Base-by-base conservation (phyloP, 2,113 vertebrate species). In the Amazona vittata region DNA sequence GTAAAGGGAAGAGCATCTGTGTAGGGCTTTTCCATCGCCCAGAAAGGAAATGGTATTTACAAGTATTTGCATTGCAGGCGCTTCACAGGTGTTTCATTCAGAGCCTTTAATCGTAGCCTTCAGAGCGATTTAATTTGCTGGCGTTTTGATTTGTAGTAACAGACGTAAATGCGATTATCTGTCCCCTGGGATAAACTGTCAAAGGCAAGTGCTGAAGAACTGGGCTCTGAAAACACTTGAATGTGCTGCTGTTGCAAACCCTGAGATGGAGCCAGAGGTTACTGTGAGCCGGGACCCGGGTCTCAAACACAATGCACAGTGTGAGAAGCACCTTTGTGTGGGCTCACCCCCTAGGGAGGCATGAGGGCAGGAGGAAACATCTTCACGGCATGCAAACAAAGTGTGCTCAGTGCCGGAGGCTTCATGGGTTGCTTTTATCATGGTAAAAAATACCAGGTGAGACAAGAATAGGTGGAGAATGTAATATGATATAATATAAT, bases 361-460 rank as follows among this genome's bases (percentile, higher is more conserved):
- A 0, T 1, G 1, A 39, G 64, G 59, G 29, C 24, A 19, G 46
- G 43, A 78, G 83, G 62, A 39, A 60, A 39, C 55, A 11, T 37
- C 52, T 24, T 5, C 43, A 7, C 0, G 7, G 46, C 0, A 0
- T 4, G 62, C 65, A 17, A 2, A 15, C n/a, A 11, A 1, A 18
- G 39, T 2, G 15, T 6, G 39, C 49, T 0, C 1, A 24, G 53
- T 0, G 16, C 46, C 9, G 9, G n/a, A 15, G 57, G 6, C 29
- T 22, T 6, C 22, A 7, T 4, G 15, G 4, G 25, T 7, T 9
- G 4, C 13, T 1, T 17, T 49, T 44, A 31, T 19, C 5, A 6
- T 33, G 15, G 29, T 12, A 2, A 44, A 46, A 43, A 86, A 15
- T 10, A n/a, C 0, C 21, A 44, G 15, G 37, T 0, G 15, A 26